These are phyloP conservation scores for Brachyistius frenatus DNA, from an alignment of 2,113 vertebrate genomes.

Conservation along the genomic window DNA sequence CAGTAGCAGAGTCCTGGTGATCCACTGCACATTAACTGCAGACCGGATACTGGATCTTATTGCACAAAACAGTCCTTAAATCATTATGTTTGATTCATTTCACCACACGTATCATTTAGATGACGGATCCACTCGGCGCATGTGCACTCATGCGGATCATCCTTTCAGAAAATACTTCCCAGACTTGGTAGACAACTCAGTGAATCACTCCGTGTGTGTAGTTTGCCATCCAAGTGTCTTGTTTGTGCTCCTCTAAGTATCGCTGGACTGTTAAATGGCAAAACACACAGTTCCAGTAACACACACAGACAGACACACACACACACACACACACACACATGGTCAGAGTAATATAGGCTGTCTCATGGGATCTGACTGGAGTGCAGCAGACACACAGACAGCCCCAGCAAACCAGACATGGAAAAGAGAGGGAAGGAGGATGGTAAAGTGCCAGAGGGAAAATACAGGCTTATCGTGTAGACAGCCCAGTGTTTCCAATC, in stretches of 20 bases:
- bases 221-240: conserved; percentile 62
- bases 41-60: conserved; percentile 17
- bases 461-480: conserved; percentile 64
- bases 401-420: conserved; percentile 56
- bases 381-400: conserved; percentile 59
- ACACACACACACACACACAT: conserved; percentile 33
- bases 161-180: conserved; percentile 23
- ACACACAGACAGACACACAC: conserved; percentile 28
- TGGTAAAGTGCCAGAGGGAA: conserved; percentile 64
- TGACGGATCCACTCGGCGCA: conserved; percentile 37
- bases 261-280: conserved; percentile 57
- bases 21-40: conserved; percentile 30
- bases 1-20: conserved; percentile 23
- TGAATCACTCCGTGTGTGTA: conserved; percentile 52
- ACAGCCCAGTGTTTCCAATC: conserved; percentile 65
- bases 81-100: conserved; percentile 50
- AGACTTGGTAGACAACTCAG: conserved; percentile 29
- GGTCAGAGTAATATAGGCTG: conserved; percentile 53
- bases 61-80: conserved; percentile 31
- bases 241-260: conserved; percentile 65
- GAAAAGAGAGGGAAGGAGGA: conserved; percentile 57
- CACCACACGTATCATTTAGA: conserved; percentile 32
- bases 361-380: conserved; percentile 61
- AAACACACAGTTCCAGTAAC: conserved; percentile 50
- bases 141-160: conserved; percentile 30